These are phyloP conservation scores for Sylvicapra grimmia DNA, from an alignment of 2,113 vertebrate genomes.

Conservation along the genomic window DNA sequence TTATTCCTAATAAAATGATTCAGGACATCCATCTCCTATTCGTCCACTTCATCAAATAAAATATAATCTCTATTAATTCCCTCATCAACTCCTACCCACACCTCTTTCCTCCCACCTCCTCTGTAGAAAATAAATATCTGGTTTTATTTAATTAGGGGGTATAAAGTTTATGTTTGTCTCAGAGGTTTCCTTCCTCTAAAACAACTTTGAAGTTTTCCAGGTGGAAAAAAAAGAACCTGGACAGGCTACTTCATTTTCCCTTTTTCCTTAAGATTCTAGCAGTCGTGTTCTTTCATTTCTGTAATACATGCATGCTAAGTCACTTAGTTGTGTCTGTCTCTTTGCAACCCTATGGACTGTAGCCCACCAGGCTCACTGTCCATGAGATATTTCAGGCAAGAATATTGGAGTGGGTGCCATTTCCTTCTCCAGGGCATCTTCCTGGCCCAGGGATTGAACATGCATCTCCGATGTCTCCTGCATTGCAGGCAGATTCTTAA, in stretches of 20 bases:
- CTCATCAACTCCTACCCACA: neutral
- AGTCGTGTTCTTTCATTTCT: neutral
- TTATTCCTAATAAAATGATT: conserved; percentile 25
- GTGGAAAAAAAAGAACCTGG: neutral
- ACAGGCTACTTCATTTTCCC: accelerated
- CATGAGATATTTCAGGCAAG: neutral
- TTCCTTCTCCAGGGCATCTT: neutral
- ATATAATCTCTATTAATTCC: neutral
- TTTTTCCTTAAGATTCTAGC: neutral
- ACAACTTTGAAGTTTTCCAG: neutral
- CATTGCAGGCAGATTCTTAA: neutral
- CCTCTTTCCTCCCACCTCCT: neutral
- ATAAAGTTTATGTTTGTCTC: neutral
- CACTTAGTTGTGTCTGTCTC: neutral
- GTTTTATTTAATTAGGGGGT: neutral
- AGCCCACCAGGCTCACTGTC: neutral
- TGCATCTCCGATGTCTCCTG: neutral
- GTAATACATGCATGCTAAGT: neutral
- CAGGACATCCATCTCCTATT: neutral
- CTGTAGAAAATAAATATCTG: neutral
- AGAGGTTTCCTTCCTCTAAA: neutral
- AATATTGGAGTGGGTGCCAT: neutral
- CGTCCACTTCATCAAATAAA: neutral
- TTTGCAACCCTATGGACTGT: neutral
- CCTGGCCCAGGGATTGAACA: neutral